Evolutionary conservation across 2,797 vertebrate genomes (phyloP), one percentile per base, ranked within the genome.

Genomic region (Rhadinocentrus ornatus): DNA sequence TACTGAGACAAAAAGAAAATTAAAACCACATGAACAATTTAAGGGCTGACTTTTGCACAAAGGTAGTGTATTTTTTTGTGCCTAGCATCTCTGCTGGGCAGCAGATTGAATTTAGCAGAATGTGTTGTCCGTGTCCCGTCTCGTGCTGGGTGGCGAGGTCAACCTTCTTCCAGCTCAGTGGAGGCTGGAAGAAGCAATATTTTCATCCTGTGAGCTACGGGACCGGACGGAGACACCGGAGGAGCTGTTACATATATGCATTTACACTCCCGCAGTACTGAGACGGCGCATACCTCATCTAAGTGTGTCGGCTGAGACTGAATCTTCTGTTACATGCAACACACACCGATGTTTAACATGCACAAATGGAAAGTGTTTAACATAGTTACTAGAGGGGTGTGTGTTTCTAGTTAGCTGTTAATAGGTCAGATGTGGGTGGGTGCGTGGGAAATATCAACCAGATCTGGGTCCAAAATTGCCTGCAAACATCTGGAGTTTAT

Each of bases 11-110:
- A 89, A 85, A 87, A 86, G 26, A 26, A 72, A 66, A 55, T 74
- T 53, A 39, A 78, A 66, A 83, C 79, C 60, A 56, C 29, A 56
- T 74, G 69, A 80, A 71, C 82, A 80, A 81, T 75, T 68, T 86
- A 93, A 95, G 93, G 93, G 94, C 94, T 94, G 87, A 88, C 84
- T 88, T 80, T 86, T 89, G 91, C 91, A 90, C 86, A 93, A 90
- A 90, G 84, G 75, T 76, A 59, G 67, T 81, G 73, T 84, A 75
- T 88, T 87, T 88, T 87, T 88, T 61, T 71, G 24, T 75, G 78
- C 69, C 75, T 68, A 72, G 77, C 62, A 3, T 59, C 62, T 77
- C 24, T 32, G 61, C 76, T 10, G 31, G 86, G 81, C 62, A 20
- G 68, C 77, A 52, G 63, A 73, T 75, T 62, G 65, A 84, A 78